Evolutionary conservation across 1,140 invertebrate genomes (phyloP).

Genomic region (Akabosia matsudoensis): DNA sequence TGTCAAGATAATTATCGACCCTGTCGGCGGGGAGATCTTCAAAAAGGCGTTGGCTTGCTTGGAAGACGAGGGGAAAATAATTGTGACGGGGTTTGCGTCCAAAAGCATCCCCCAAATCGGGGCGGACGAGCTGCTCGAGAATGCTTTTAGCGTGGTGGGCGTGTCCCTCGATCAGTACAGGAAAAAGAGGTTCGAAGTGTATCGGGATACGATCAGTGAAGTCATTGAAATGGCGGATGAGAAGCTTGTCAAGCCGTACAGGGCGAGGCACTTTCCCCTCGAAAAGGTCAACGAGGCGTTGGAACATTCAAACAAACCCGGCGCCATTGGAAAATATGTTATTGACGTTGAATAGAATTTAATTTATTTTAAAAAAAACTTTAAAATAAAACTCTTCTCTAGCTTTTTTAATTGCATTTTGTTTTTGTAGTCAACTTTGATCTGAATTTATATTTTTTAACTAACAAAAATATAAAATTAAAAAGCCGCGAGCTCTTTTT

Average conservation of each 20-base stretch:
- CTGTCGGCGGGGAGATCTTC: slow-evolving; percentile 60
- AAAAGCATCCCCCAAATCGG: slow-evolving; percentile 52
- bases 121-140: slow-evolving; percentile 49
- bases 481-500: too few relatives aligned
- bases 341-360: slow-evolving; percentile 51
- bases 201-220: slow-evolving; percentile 54
- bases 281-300: slow-evolving; percentile 56
- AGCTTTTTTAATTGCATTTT: too few relatives aligned
- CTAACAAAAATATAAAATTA: too few relatives aligned
- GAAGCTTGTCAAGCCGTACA: slow-evolving; percentile 54
- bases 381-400: too few relatives aligned
- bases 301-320: slow-evolving; percentile 53
- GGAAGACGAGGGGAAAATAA: slow-evolving; percentile 56
- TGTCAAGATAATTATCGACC: slow-evolving; percentile 61
- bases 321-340: slow-evolving; percentile 57
- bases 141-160: slow-evolving; percentile 56
- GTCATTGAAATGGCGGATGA: slow-evolving; percentile 56
- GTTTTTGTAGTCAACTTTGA: too few relatives aligned
- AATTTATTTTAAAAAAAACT: too few relatives aligned
- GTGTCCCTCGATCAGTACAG: slow-evolving; percentile 58
- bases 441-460: too few relatives aligned
- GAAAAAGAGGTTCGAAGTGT: slow-evolving; percentile 53
- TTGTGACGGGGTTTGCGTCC: slow-evolving; percentile 59
- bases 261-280: slow-evolving; percentile 54
- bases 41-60: slow-evolving; percentile 56